These are phyloP conservation scores for Pseudorectes ferrugineus DNA, from an alignment of 2,113 vertebrate genomes.

Conservation along the genomic window DNA sequence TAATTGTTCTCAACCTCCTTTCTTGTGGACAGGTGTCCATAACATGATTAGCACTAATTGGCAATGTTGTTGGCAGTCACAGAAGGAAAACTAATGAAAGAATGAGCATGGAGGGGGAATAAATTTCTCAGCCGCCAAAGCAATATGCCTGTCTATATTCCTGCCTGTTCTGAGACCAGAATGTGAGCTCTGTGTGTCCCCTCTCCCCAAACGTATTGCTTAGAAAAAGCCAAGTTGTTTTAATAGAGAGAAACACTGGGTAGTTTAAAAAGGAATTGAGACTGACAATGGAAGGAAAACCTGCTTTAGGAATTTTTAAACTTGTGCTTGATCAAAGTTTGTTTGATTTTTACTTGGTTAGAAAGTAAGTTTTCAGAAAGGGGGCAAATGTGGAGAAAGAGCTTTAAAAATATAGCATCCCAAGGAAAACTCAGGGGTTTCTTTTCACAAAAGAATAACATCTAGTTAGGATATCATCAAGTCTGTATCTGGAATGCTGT, in stretches of 20 bases:
- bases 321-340: neutral
- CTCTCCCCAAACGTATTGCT: neutral
- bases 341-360: neutral
- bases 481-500: neutral
- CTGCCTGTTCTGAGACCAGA: neutral
- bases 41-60: conserved; percentile 54
- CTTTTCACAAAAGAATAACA: neutral
- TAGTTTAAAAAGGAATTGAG: neutral
- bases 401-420: neutral
- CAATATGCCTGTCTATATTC: neutral
- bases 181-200: neutral
- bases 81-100: conserved; percentile 26
- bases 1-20: conserved; percentile 38
- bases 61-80: conserved; percentile 24
- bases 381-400: neutral
- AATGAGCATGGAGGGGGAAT: neutral
- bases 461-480: neutral
- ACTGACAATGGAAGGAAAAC: neutral
- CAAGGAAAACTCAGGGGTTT: neutral
- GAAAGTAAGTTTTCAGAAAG: neutral
- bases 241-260: neutral
- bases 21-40: conserved; percentile 56
- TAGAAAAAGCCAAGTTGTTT: neutral
- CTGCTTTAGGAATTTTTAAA: neutral
- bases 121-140: neutral